Conservation (phyloP, 2,888 invertebrate species). For the Plusia festucae region DNA sequence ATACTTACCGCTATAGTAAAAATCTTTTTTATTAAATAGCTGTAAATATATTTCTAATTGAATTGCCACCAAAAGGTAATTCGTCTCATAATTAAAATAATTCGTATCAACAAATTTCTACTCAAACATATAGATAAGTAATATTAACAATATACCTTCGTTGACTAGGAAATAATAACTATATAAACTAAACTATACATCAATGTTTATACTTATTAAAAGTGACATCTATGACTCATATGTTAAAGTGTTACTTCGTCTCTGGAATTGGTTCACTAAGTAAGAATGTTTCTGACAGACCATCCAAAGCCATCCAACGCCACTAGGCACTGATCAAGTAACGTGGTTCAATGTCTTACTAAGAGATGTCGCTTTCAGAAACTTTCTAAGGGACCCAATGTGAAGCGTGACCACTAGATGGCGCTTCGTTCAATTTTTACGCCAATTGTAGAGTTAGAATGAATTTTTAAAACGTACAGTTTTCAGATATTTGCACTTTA, state of each 20-base stretch:
- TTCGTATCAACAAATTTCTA: too few relatives aligned
- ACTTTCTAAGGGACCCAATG: slow-evolving; percentile 21
- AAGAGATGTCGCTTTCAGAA: slow-evolving; percentile 52
- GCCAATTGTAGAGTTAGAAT: neutral
- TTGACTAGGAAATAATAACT: neutral
- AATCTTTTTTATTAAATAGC: too few relatives aligned
- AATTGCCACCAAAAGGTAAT: too few relatives aligned
- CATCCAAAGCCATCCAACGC: neutral
- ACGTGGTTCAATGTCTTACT: slow-evolving; percentile 29
- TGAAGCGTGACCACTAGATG: slow-evolving; percentile 62
- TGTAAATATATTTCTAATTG: too few relatives aligned
- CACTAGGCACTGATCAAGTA: slow-evolving; percentile 1
- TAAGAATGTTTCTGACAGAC: slow-evolving; percentile 10
- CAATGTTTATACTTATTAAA: neutral
- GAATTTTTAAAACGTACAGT: too few relatives aligned
- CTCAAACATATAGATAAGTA: too few relatives aligned
- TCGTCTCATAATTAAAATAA: too few relatives aligned
- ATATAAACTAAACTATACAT: neutral
- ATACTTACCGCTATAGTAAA: too few relatives aligned
- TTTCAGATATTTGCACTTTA: too few relatives aligned
- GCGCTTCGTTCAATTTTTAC: slow-evolving; percentile 48
- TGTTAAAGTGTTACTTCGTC: neutral
- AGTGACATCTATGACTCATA: slow-evolving; percentile 38
- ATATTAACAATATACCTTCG: too few relatives aligned
- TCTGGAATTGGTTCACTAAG: neutral